phyloP scores from a whole-genome alignment of 1,140 invertebrate species.

The Drepana arcuata region DNA sequence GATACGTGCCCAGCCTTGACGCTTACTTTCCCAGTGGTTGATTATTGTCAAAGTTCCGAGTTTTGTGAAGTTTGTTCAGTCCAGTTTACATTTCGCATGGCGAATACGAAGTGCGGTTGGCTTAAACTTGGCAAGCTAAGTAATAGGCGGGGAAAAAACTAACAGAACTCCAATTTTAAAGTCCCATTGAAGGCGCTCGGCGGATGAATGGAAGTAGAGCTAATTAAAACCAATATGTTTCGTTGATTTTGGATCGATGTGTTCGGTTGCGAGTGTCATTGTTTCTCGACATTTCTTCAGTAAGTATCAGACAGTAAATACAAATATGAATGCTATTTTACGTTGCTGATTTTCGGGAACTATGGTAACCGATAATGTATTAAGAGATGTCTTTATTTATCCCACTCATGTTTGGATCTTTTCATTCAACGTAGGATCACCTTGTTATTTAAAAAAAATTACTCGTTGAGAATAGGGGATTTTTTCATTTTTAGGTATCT shows the following conservation, averaged over 20 bases:
- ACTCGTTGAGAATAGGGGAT: too few relatives aligned
- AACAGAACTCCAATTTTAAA: conserved; percentile 13
- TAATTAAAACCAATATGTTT: conserved; percentile 7
- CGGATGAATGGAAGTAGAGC: neutral
- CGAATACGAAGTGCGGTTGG: conserved; percentile 24
- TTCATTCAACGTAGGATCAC: too few relatives aligned
- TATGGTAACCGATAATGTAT: neutral
- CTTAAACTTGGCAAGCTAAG: conserved; percentile 22
- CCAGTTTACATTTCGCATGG: conserved; percentile 27
- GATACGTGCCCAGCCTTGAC: conserved; percentile 3
- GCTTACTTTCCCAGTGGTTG: conserved; percentile 20
- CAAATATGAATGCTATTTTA: neutral
- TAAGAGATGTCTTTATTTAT: neutral
- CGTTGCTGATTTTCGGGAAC: neutral
- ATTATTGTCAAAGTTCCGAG: conserved; percentile 31
- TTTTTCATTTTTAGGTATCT: too few relatives aligned
- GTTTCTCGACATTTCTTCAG: neutral
- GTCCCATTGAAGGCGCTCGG: conserved; percentile 4
- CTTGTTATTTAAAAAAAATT: too few relatives aligned
- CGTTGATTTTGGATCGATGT: neutral
- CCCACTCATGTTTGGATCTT: neutral
- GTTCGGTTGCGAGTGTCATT: neutral
- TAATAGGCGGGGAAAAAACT: conserved; percentile 16
- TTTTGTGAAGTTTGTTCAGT: conserved; percentile 19
- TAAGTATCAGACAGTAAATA: neutral